Evolutionary conservation across 2,797 vertebrate species (phyloP).

Genomic region (Ibycter americanus): DNA sequence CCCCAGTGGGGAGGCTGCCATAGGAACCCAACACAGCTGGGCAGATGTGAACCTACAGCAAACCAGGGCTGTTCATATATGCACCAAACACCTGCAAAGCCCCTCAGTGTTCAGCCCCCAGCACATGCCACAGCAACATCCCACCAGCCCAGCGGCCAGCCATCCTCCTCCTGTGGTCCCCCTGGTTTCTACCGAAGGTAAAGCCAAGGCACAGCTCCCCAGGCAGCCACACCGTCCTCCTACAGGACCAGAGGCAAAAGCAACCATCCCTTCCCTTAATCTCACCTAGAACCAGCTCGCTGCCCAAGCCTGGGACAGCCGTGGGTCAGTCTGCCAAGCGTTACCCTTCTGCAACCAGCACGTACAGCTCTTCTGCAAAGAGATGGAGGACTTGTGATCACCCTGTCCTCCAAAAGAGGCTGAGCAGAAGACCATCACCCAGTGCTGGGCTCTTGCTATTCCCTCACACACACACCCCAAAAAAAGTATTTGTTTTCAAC

Average conservation of each 20-base stretch:
- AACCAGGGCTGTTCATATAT: background rate
- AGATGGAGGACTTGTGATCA: background rate
- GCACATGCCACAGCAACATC: background rate
- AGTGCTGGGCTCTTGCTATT: background rate
- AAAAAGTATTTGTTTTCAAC: background rate
- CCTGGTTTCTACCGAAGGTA: background rate
- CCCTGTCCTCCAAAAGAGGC: background rate
- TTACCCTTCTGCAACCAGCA: background rate
- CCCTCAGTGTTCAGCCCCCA: background rate
- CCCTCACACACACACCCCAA: no score
- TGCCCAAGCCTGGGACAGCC: background rate
- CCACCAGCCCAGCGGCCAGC: background rate
- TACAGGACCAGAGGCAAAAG: background rate
- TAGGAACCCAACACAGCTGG: background rate
- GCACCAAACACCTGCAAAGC: background rate
- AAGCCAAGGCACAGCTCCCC: background rate
- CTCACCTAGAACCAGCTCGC: background rate
- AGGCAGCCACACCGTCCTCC: background rate
- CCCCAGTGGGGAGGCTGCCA: background rate
- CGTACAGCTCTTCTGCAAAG: background rate
- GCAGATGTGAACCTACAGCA: background rate
- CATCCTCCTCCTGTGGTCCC: background rate
- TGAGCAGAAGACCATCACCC: background rate
- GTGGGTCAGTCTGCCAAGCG: fast-evolving
- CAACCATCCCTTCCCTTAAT: background rate